Base-by-base conservation (phyloP, 92 coral and sea anemone genomes). In the Porites evermanni region DNA sequence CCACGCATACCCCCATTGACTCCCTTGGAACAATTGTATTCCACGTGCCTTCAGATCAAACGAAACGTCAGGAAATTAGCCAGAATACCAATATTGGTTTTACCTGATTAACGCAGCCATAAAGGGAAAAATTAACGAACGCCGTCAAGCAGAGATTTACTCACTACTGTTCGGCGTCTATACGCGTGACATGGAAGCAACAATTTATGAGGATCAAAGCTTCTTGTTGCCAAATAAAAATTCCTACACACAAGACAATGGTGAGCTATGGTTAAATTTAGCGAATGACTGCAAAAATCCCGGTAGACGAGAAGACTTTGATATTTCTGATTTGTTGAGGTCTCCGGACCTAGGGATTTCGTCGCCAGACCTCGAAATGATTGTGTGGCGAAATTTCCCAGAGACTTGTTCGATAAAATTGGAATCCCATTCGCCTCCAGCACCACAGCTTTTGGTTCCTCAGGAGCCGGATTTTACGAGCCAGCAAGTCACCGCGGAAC, bases 341-440 rank as follows among this genome's bases (percentile, higher is more conserved):
- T 95, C 98, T 21, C 98, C 98, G 7, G 96, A 95, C 73, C 86
- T 95, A 17, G 91, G 91, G 67, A 95, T 90, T 79, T 89, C 94
- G 6, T 92, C 98, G 23, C 95, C 96, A 19, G 95, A 93, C 47
- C 93, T 95, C 12, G 98, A 95, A 65, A 91, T 87, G 53, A 87
- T 94, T 63, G 94, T 94, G 2, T 92, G 88, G 89, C 91, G 90
- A 26, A 88, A 88, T 75, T 80, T 80, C 50, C 86, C 86, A 13
- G 93, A 90, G 60, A 85, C 65, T 64, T 78, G 74, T 14, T 9
- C 88, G 23, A 53, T 76, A 18, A 67, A 68, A 58, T 20, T 53
- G 17, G 68, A 65, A 12, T 67, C 82, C 8, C n/a, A 8, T n/a
- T 67, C 84, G 17, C 83, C 85, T 20, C 83, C 85, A 7, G 20